Evolutionary conservation across 2,113 vertebrate genomes (phyloP).

Genomic region (Calyptomena viridis): DNA sequence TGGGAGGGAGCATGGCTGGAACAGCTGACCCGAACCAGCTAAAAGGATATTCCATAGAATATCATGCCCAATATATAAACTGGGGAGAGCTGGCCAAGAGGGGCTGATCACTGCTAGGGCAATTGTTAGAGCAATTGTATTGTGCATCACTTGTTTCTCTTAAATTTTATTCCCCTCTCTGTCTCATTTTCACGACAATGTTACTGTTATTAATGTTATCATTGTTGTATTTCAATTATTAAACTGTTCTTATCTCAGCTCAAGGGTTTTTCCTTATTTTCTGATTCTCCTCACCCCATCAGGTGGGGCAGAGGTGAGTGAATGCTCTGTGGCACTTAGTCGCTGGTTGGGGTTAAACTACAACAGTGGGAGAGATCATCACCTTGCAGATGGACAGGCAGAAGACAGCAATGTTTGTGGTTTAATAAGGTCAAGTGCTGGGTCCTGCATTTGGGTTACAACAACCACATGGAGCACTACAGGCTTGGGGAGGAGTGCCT

Average conservation of each 20-base stretch:
- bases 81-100: background rate
- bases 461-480: background rate
- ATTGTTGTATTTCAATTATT: background rate
- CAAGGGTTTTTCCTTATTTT: background rate
- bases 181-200: background rate
- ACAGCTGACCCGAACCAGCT: background rate
- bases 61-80: rapidly evolving
- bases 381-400: background rate
- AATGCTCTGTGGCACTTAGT: background rate
- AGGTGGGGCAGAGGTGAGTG: background rate
- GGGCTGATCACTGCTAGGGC: background rate
- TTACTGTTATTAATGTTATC: background rate
- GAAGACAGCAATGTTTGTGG: rapidly evolving
- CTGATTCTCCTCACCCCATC: background rate
- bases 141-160: background rate
- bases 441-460: background rate
- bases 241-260: background rate
- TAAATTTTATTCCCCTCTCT: background rate
- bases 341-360: background rate
- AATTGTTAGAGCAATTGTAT: background rate
- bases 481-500: background rate
- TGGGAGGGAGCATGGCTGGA: background rate
- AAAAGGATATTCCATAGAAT: background rate
- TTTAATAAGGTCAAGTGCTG: background rate
- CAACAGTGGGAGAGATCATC: background rate